Evolutionary conservation across 2,113 vertebrate genomes (phyloP).

Genomic region (Leucopsar rothschildi): DNA sequence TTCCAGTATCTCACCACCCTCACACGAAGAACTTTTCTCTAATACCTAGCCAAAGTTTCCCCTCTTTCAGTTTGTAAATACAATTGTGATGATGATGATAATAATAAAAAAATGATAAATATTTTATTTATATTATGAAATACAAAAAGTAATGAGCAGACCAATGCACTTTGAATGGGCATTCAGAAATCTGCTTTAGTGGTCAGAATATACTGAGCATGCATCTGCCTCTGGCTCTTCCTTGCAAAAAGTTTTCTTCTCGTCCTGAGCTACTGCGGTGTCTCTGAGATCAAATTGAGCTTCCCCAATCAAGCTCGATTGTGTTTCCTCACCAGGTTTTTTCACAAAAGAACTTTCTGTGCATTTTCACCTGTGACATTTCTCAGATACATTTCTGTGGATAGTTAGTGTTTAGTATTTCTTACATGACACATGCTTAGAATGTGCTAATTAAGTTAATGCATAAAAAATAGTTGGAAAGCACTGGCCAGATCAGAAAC

Average conservation of each 20-base stretch:
- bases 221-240: not conserved
- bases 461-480: not conserved
- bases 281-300: not conserved
- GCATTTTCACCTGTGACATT: not conserved
- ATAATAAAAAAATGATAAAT: not conserved
- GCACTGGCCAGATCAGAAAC: not conserved
- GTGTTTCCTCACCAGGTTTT: not conserved
- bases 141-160: not conserved
- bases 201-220: not conserved
- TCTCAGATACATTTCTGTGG: not conserved
- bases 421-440: not conserved
- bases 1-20: not conserved
- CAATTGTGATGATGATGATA: not conserved
- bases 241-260: not conserved
- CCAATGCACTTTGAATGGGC: not conserved
- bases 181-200: not conserved
- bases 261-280: fast-evolving
- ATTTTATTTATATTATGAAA: not conserved
- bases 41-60: not conserved
- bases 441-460: not conserved
- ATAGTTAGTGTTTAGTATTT: not conserved
- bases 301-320: not conserved
- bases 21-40: not conserved
- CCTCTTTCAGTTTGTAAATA: not conserved
- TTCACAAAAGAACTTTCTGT: not conserved